Percentiles rank a stretch among this genome's conserved stretches.
These are phyloP conservation scores for Drosophila micromelanica DNA, from an alignment of 1,140 invertebrate genomes.

Conservation along the genomic window DNA sequence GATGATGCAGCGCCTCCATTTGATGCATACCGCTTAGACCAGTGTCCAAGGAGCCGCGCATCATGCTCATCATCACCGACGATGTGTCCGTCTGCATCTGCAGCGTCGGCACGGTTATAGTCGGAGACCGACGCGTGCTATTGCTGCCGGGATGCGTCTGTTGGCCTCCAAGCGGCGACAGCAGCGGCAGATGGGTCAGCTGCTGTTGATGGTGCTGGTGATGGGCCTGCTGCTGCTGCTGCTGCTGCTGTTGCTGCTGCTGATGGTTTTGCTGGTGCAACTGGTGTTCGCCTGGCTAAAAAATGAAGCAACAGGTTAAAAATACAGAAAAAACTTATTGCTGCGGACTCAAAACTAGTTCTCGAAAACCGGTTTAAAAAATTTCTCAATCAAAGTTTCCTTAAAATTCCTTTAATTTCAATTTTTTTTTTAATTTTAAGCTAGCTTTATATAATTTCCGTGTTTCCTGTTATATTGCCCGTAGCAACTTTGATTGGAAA, in stretches of 20 bases:
- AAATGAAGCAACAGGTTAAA: not conserved
- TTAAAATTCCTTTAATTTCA: no score
- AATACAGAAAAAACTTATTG: no score
- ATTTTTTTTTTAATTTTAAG: no score
- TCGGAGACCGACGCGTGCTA: conserved; percentile 74
- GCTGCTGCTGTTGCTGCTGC: conserved; percentile 39
- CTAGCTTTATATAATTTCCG: no score
- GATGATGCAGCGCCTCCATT: conserved; percentile 85
- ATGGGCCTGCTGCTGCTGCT: conserved; percentile 22
- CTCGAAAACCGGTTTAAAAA: no score
- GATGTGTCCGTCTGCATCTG: conserved; percentile 72
- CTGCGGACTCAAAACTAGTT: no score
- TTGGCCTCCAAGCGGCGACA: conserved; percentile 19
- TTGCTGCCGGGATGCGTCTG: conserved; percentile 22
- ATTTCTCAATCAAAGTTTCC: no score
- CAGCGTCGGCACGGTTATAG: conserved; percentile 70
- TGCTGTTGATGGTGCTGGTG: conserved; percentile 85
- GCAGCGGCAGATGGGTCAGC: conserved; percentile 80
- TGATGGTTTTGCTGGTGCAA: conserved; percentile 28
- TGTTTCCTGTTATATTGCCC: no score
- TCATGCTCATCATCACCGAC: conserved; percentile 83
- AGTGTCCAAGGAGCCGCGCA: conserved; percentile 59
- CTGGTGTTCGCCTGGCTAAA: conserved; percentile 29
- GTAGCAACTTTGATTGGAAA: no score
- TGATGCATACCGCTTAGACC: conserved; percentile 61